Conservation (phyloP, 2,113 vertebrate genomes). For the Cepphus grylle region DNA sequence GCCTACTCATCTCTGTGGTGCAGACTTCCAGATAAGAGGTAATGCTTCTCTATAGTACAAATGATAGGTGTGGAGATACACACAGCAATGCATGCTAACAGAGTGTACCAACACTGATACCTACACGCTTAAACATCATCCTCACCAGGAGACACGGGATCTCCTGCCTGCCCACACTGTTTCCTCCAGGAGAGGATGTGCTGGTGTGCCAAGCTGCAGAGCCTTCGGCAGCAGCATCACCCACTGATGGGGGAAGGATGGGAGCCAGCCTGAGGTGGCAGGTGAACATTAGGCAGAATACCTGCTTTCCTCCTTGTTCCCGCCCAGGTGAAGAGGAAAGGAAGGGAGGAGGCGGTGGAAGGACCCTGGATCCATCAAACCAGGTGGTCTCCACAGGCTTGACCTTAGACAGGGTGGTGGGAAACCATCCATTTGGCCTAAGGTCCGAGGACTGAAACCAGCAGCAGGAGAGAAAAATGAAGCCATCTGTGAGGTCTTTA, state of each 20-base stretch:
- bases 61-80: conserved; percentile 49
- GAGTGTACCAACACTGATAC: conserved; percentile 31
- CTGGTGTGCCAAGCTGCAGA: neutral
- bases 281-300: neutral
- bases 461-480: neutral
- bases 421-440: neutral
- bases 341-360: neutral
- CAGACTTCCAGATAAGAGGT: neutral
- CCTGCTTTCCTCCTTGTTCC: neutral
- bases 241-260: neutral
- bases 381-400: neutral
- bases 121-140: neutral
- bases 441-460: neutral
- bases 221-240: neutral
- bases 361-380: neutral
- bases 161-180: neutral
- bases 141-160: neutral
- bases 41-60: neutral
- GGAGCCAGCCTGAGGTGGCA: neutral
- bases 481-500: neutral
- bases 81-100: neutral
- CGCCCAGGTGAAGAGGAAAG: neutral
- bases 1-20: neutral
- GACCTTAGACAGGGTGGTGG: neutral
- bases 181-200: neutral